Conservation (phyloP, 1,140 invertebrate species). For the Drosophila oshimai region DNA sequence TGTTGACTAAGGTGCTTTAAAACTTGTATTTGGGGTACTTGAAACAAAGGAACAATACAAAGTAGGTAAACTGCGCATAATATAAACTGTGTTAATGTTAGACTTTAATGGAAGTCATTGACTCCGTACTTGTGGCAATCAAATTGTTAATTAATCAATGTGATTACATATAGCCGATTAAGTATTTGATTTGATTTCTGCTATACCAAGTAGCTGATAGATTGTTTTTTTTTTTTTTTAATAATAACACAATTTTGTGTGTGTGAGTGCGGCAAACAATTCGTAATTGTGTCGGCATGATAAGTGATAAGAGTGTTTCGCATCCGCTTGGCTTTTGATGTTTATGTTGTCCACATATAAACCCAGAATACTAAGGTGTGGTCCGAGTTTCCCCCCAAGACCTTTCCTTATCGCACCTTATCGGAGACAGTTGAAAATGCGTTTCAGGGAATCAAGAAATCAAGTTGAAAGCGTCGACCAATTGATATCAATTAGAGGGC, state of each 20-base stretch:
- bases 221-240: neutral
- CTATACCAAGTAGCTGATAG: too few relatives aligned
- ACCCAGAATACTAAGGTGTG: neutral
- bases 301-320: neutral
- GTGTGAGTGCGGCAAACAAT: neutral
- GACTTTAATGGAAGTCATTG: constrained; percentile 7
- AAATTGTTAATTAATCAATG: constrained; percentile 9
- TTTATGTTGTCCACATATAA: neutral
- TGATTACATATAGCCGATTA: constrained; percentile 4
- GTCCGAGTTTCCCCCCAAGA: neutral
- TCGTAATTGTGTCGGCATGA: neutral
- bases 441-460: neutral
- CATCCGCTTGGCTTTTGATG: constrained; percentile 8
- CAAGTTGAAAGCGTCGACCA: neutral
- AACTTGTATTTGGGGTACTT: neutral
- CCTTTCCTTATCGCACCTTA: constrained; percentile 2
- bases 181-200: neutral
- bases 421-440: neutral
- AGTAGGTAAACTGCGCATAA: neutral
- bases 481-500: neutral
- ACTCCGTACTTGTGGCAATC: constrained; percentile 1
- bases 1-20: neutral
- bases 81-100: neutral
- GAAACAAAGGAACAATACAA: neutral
- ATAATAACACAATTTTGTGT: neutral